Evolutionary conservation across 2,888 invertebrate genomes (phyloP), one percentile per base, ranked within the genome.

Genomic region (Polylopha cassiicola): DNA sequence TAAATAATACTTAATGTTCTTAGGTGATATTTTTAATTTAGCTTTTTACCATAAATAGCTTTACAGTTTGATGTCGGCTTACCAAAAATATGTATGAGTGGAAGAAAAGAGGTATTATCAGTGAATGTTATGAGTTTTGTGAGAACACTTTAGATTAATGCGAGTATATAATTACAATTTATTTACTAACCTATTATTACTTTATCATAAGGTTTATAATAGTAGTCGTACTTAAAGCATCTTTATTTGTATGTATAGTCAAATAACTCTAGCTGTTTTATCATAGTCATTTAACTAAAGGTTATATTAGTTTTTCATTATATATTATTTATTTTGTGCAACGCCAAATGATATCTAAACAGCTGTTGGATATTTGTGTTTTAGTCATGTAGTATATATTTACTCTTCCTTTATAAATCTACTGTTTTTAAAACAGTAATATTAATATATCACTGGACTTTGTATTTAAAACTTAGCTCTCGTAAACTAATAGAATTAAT

Each of bases 21-120:
- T 75, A 78, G 68, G 66, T 73, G 50, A 73, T 74, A 73, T 73
- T 76, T 50, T 65, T 69, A 75, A 65, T 73, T 69, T 80, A 80
- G 78, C 71, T 72, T 74, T 71, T 67, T 73, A 75, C 67, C 68
- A 69, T 65, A 65, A 71, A 65, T 82, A 81, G 82, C 63, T 73
- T 77, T 75, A 79, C 81, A 78, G 77, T 76, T 78, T 74, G 79
- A 82, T 80, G 81, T 82, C 81, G 75, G 76, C 81, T 82, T 79
- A 76, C 75, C 73, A 76, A 80, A 82, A 61, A 78, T 28, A 34
- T 39, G 37, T 39, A 44, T 48, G 42, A 48, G 39, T 50, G 50
- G 50, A 48, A 42, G 39, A 43, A 43, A 44, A 41, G 44, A 51
- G 50, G 50, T 50, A 80, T 81, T 80, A 68, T 71, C 79, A 69